Base-by-base conservation (phyloP, 2,113 vertebrate species). In the Cryptoleucopteryx plumbea region DNA sequence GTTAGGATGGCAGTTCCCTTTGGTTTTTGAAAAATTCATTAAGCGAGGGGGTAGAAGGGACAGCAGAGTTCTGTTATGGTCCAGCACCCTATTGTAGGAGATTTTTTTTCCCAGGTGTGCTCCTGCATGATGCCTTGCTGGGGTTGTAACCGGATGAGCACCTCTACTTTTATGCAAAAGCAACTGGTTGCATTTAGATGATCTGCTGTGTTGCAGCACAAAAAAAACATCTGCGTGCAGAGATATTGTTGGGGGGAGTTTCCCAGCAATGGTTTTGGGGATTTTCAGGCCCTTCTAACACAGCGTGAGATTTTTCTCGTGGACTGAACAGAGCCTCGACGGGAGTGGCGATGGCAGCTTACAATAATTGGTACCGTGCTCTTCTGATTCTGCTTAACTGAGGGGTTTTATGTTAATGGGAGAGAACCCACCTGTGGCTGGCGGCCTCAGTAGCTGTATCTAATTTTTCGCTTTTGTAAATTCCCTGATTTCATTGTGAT, bases 11-110 rank as follows among this genome's bases (percentile, higher is more conserved):
- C 92, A 96, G 93, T 95, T 96, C 85, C 86, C 96, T 90, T 92
- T 50, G 93, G 89, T 93, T 96, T 94, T 93, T 96, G 93, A 94
- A 97, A 97, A 94, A 97, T 96, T 96, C 95, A 97, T 97, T 92
- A 85, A 91, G 67, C 2, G 0, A 65, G 68, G 82, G 87, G 82
- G 50, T 70, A 67, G 73, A 91, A 85, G 87, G 58, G 89, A 65
- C 71, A 58, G 70, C 88, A 58, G 70, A 94, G 53, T n/a, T 62
- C 79, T 65, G 96, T 84, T 96, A 66, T 90, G 94, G 96, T 97
- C 87, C 95, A 96, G 47, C 88, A 96, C 81, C 68, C 92, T 92
- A 31, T 91, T 86, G 75, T 65, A 78, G 82, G 74, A 92, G 93
- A 5, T 36, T 67, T 91, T 79, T 80, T 74, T 68, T 48, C 88